These are phyloP conservation scores for Eurytoma adleriae DNA, from an alignment of 2,888 invertebrate genomes.

Conservation along the genomic window DNA sequence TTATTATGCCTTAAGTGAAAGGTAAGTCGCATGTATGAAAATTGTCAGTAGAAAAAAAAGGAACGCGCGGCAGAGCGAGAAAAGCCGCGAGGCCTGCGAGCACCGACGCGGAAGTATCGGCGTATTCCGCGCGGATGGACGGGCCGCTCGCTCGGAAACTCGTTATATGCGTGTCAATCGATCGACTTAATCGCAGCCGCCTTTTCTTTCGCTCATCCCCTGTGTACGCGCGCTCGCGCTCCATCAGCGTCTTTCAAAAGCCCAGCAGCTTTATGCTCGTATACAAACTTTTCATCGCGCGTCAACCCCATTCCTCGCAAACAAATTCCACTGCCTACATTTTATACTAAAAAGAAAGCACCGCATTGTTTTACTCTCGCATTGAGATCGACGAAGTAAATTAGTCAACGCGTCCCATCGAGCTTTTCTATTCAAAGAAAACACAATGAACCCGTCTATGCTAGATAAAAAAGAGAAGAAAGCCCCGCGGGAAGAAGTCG, in stretches of 20 bases:
- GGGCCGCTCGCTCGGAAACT: slow-evolving; percentile 58
- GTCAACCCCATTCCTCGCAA: not conserved
- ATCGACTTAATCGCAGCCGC: slow-evolving; percentile 24
- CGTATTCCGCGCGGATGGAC: slow-evolving; percentile 59
- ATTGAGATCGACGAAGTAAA: not conserved
- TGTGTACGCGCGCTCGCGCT: not conserved
- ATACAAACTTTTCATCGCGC: not conserved
- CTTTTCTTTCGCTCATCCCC: slow-evolving; percentile 6
- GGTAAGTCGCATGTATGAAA: too few relatives aligned
- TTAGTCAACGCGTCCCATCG: not conserved
- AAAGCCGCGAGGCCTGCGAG: slow-evolving; percentile 1
- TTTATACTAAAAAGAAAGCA: not conserved
- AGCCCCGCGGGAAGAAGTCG: not conserved
- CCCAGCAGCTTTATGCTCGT: not conserved
- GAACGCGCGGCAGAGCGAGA: not conserved
- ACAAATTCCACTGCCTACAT: not conserved
- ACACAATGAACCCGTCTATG: not conserved
- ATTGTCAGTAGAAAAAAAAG: not conserved
- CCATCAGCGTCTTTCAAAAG: slow-evolving; percentile 12
- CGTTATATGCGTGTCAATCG: slow-evolving; percentile 51
- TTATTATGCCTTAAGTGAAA: too few relatives aligned
- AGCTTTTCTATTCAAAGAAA: not conserved
- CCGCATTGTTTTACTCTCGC: not conserved
- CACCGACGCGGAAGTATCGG: slow-evolving; percentile 63
- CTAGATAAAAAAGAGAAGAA: not conserved